Base-by-base conservation (phyloP, 64 coral and sea anemone species). In the Dendrophyllia cribrosa region DNA sequence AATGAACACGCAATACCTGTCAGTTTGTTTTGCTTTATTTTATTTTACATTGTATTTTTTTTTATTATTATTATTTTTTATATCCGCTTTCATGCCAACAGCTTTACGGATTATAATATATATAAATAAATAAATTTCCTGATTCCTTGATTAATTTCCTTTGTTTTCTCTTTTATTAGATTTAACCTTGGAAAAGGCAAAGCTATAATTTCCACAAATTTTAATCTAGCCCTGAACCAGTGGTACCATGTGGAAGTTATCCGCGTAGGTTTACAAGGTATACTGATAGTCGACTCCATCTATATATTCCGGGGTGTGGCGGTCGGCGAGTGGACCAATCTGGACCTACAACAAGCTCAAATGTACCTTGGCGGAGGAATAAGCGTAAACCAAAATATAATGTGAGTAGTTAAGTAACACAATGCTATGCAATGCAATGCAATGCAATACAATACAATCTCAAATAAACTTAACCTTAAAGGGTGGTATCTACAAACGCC, bases 351-450 rank as follows among this genome's bases (percentile, higher is more conserved):
- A 56, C 9, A 25, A 9, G 15, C 45, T 3, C 8, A 17, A 16
- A 49, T 87, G 6, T 87, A 87, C 9, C 48, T 87, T 9, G 85
- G 85, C 45, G 85, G 79, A 66, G 79, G 34, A n/a, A 34, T 4
- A n/a, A 15, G 16, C 21, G 14, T 6, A 2, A 50, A 6, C 63
- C 9, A 17, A 24, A 12, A 6, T 53, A 23, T 0, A 59, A 46
- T 76, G 61, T 78, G 6, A 72, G 76, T 69, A 24, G 10, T 16
- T 16, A 17, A 43, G 4, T 10, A 34, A 34, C 2, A 34, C 34
- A 34, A 34, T 34, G 34, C 34, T 34, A 34, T 34, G 2, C 34
- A 34, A 34, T 34, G 34, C 34, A 34, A 34, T 34, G 34, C 34
- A n/a, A n/a, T n/a, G n/a, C n/a, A n/a, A n/a, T n/a, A n/a, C n/a